A percentile compares a stretch with the other conserved stretches of the same genome.
phyloP scores from a whole-genome alignment of 2,888 invertebrate genomes.

The Hirtodrosophila confusa region DNA sequence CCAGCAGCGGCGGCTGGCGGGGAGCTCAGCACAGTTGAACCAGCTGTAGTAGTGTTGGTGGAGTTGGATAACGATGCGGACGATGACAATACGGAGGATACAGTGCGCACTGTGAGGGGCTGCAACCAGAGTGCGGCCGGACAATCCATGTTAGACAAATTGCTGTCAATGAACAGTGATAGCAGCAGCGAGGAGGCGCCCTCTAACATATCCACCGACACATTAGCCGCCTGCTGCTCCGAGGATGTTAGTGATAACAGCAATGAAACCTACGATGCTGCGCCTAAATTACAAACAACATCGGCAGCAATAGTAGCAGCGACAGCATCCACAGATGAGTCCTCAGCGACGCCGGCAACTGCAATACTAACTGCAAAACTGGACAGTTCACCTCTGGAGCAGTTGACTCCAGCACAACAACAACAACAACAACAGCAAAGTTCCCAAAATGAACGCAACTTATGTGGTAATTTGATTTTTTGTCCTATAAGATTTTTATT shows the following conservation, averaged over 20 bases:
- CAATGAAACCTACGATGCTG: slow-evolving; percentile 80
- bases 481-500: too few relatives aligned
- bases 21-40: slow-evolving; percentile 18
- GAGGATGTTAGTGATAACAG: slow-evolving; percentile 82
- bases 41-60: slow-evolving; percentile 42
- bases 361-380: slow-evolving; percentile 4
- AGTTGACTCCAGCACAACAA: slow-evolving; percentile 19
- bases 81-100: slow-evolving; percentile 82
- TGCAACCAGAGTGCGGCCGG: slow-evolving; percentile 60
- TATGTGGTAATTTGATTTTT: slow-evolving; percentile 60
- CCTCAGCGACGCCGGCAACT: slow-evolving; percentile 10
- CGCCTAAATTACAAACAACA: slow-evolving; percentile 16
- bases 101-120: slow-evolving; percentile 73
- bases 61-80: slow-evolving; percentile 81
- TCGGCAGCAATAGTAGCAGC: slow-evolving; percentile 15
- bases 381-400: slow-evolving; percentile 37
- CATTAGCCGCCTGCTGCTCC: slow-evolving; percentile 78
- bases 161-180: slow-evolving; percentile 83
- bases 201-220: slow-evolving; percentile 82
- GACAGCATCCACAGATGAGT: slow-evolving; percentile 24
- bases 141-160: slow-evolving; percentile 82
- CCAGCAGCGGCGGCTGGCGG: slow-evolving; percentile 1
- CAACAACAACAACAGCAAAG: slow-evolving; percentile 57
- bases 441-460: slow-evolving; percentile 75
- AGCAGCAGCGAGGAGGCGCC: slow-evolving; percentile 81